Conservation (phyloP, 2,888 invertebrate genomes). For the Sthenelais limicola region DNA sequence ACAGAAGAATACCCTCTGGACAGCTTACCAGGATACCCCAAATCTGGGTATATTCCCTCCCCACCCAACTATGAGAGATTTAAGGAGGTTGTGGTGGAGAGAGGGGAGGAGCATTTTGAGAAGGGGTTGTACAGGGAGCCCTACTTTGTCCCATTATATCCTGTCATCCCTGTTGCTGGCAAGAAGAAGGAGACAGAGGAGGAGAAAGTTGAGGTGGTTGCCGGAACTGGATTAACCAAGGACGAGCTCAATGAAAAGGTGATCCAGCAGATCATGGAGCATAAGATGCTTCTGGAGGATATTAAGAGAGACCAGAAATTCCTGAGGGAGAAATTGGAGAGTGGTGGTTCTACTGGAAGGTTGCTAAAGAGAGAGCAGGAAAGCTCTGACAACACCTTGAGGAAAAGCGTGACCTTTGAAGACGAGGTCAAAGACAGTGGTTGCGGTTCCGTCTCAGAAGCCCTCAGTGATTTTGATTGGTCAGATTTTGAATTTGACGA, state of each 20-base stretch:
- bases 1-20: slow-evolving; percentile 62
- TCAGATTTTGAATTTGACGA: slow-evolving; percentile 45
- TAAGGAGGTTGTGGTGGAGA: slow-evolving; percentile 56
- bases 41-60: slow-evolving; percentile 61
- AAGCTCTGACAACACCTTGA: slow-evolving; percentile 40
- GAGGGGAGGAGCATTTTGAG: slow-evolving; percentile 48
- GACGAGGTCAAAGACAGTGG: slow-evolving; percentile 53
- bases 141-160: slow-evolving; percentile 46
- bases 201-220: slow-evolving; percentile 55
- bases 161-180: too few relatives aligned
- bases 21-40: slow-evolving; percentile 65
- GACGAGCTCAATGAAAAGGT: slow-evolving; percentile 65
- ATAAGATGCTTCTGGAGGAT: slow-evolving; percentile 46
- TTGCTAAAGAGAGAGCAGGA: slow-evolving; percentile 56
- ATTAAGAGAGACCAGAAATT: slow-evolving; percentile 52
- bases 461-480: slow-evolving; percentile 43
- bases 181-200: slow-evolving; percentile 51
- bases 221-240: slow-evolving; percentile 66
- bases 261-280: slow-evolving; percentile 56
- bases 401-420: slow-evolving; percentile 47
- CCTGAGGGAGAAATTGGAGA: slow-evolving; percentile 36
- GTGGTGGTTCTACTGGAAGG: slow-evolving; percentile 47
- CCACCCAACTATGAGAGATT: slow-evolving; percentile 62
- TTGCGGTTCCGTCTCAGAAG: slow-evolving; percentile 46
- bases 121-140: slow-evolving; percentile 56